Percentiles rank a stretch among this genome's conserved stretches.
These are phyloP conservation scores for Masnerella sp. DNA, from an alignment of 2,888 invertebrate genomes.

Conservation along the genomic window DNA sequence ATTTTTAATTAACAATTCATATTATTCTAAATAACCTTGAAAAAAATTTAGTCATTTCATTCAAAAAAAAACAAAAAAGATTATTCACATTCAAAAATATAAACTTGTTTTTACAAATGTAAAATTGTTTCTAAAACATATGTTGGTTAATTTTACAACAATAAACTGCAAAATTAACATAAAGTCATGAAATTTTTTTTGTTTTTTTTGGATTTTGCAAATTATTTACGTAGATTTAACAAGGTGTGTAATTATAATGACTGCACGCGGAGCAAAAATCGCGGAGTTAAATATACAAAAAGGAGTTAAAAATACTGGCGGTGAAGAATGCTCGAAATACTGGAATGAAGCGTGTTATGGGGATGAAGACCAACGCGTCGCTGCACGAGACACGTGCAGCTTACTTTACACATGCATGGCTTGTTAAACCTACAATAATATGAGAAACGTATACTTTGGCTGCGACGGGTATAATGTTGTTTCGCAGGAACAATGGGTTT, in stretches of 20 bases:
- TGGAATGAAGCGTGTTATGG: constrained; percentile 18
- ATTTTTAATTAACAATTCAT: too few species aligned
- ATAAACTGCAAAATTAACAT: too few species aligned
- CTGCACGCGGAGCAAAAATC: too few species aligned
- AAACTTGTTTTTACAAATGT: too few species aligned
- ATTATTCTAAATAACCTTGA: too few species aligned
- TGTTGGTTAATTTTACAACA: too few species aligned
- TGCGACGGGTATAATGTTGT: constrained; percentile 30
- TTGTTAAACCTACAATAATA: constrained; percentile 45
- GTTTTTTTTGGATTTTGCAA: too few species aligned
- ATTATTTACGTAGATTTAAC: background rate
- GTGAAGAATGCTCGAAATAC: constrained; percentile 15
- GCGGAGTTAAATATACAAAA: background rate
- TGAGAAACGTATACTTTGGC: constrained; percentile 25
- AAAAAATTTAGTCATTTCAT: too few species aligned
- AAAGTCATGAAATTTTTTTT: too few species aligned
- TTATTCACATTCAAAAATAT: too few species aligned
- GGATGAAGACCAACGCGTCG: constrained; percentile 42
- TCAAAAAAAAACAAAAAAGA: too few species aligned
- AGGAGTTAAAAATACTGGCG: background rate
- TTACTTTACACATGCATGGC: constrained; percentile 31
- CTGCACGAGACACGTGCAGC: constrained; percentile 46
- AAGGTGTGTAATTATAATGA: background rate
- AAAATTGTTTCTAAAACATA: too few species aligned
- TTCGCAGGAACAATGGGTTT: constrained; percentile 40